Base-by-base conservation (phyloP, 1,140 invertebrate genomes). In the Trichonephila clavipes region DNA sequence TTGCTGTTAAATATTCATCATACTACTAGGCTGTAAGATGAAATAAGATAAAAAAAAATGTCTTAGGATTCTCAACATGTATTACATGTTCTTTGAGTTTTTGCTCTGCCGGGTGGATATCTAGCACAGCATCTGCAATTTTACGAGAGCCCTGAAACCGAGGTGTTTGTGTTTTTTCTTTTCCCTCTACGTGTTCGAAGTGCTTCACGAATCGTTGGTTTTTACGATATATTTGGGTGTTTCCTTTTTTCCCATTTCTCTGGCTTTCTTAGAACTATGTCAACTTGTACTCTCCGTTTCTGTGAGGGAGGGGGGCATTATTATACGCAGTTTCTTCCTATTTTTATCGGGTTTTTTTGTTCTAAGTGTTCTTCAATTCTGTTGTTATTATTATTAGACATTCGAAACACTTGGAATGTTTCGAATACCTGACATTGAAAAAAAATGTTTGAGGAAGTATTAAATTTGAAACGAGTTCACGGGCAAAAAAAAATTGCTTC, bases 161-260 rank as follows among this genome's bases (percentile, higher is more conserved):
- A 66, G 10, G 64, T 66, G 19, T 62, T 51, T 24, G 64, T 66
- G 19, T 77, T 77, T 12, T 77, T 77, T 1, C 19, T 72, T 77
- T 77, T 28, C 14, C 69, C 28, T 40, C 24, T 77, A 28, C 69
- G 28, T 34, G 28, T 77, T 77, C 69, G 4, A 34, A 34, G 3
- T 3, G 10, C 24, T 77, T 77, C 69, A 77, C 69, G 69, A 28
- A 77, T 77, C 69, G 69, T 77, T 77, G 69, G 28, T 77, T 64
- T 77, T 77, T 77, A 77, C 69, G 69, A 77, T 77, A 77, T 24
- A 77, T 40, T 77, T 40, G 69, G 69, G 69, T 77, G 69, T 77
- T 77, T 28, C 12, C 69, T 40, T 34, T 77, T 51, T 34, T 77
- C 69, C 8, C 69, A 18, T 34, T 34, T 40, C 24, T 28, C 24